A percentile compares a stretch with the other conserved stretches of the same genome.
These are phyloP conservation scores for Lampris megalopsis DNA, from an alignment of 2,113 vertebrate genomes.

Conservation along the genomic window DNA sequence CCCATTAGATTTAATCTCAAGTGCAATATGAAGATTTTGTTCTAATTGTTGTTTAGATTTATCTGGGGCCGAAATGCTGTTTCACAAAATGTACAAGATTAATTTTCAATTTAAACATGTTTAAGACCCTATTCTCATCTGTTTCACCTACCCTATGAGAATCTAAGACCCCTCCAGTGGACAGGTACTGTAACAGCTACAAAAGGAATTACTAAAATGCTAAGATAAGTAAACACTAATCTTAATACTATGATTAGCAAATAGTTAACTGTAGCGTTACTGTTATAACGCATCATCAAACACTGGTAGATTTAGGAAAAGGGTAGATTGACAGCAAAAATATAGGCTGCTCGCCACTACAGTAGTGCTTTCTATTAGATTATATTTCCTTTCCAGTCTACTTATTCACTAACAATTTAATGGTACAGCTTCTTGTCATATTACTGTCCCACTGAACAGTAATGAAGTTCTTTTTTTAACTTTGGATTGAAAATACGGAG, in stretches of 20 bases:
- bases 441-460: slow-evolving; percentile 30
- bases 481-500: slow-evolving; percentile 31
- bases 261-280: background rate
- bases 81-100: no score
- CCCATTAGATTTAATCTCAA: no score
- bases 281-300: slow-evolving; percentile 34
- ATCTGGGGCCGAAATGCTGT: no score
- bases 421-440: slow-evolving; percentile 27
- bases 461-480: slow-evolving; percentile 48
- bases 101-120: no score
- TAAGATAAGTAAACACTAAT: background rate
- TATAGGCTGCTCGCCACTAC: slow-evolving; percentile 23
- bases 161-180: background rate
- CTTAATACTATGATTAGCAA: no score
- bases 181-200: background rate
- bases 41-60: no score
- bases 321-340: slow-evolving; percentile 30
- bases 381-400: slow-evolving; percentile 18
- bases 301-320: slow-evolving; percentile 33
- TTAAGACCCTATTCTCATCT: no score
- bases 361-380: slow-evolving; percentile 48
- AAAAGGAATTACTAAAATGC: slow-evolving; percentile 1
- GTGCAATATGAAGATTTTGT: no score
- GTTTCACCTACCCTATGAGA: background rate
- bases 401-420: slow-evolving; percentile 21